Conservation (phyloP, 1,140 invertebrate genomes). For the Drosophila nasuta region DNA sequence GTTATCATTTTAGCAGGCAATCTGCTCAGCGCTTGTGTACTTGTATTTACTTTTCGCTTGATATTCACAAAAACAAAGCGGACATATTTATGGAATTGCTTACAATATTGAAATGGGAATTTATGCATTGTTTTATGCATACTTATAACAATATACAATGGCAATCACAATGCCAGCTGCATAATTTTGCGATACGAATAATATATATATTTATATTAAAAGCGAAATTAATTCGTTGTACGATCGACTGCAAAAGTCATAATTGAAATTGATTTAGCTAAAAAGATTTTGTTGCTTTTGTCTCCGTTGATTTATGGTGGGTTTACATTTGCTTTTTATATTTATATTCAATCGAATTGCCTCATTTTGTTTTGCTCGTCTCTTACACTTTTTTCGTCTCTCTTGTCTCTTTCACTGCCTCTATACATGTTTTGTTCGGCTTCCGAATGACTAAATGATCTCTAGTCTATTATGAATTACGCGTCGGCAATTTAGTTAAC, state of each 20-base stretch:
- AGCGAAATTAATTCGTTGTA: constrained; percentile 47
- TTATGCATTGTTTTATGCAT: constrained; percentile 34
- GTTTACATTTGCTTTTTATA: constrained; percentile 30
- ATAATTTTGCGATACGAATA: constrained; percentile 60
- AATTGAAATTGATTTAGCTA: constrained; percentile 70
- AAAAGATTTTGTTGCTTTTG: constrained; percentile 23
- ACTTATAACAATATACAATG: constrained; percentile 44
- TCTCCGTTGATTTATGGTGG: constrained; percentile 36
- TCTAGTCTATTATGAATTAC: constrained; percentile 6
- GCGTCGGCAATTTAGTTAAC: constrained; percentile 8
- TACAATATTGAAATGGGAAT: constrained; percentile 20
- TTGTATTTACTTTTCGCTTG: constrained; percentile 7
- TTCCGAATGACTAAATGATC: constrained; percentile 2
- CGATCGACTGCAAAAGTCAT: constrained; percentile 52
- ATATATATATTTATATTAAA: constrained; percentile 36
- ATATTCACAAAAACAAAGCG: constrained; percentile 3
- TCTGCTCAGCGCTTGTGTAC: background rate
- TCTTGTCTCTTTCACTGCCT: background rate
- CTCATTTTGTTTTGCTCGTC: background rate
- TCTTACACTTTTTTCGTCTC: background rate
- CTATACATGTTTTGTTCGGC: background rate
- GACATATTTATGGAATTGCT: constrained; percentile 41
- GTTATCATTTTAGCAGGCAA: constrained; percentile 16
- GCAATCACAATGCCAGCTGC: constrained; percentile 22
- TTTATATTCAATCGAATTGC: background rate